These are phyloP conservation scores for Acropora yongei DNA, from an alignment of 64 coral and sea anemone genomes.

Conservation along the genomic window DNA sequence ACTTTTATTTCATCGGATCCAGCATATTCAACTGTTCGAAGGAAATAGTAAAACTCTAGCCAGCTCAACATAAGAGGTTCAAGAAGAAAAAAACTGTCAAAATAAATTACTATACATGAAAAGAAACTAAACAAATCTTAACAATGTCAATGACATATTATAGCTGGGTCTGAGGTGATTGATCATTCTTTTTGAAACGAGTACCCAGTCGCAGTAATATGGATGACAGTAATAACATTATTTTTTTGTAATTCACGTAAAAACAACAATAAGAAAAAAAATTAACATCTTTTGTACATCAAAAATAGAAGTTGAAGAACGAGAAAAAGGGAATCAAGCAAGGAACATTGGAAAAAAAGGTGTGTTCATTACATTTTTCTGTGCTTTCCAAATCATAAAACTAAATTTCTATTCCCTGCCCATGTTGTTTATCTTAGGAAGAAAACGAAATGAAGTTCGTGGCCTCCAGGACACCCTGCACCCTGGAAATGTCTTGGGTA, in stretches of 20 bases:
- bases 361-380: not conserved
- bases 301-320: constrained; percentile 15
- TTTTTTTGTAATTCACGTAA: constrained; percentile 2
- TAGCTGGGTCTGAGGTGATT: no score
- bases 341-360: constrained; percentile 5
- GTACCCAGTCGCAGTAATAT: not conserved
- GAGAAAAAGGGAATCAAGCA: not conserved
- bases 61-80: not conserved
- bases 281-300: not conserved
- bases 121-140: not conserved
- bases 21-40: not conserved
- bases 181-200: no score
- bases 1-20: not conserved
- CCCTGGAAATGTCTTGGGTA: no score
- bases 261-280: constrained; percentile 7
- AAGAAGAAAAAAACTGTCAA: constrained; percentile 2
- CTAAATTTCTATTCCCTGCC: constrained; percentile 10
- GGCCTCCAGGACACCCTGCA: no score
- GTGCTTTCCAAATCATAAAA: constrained; percentile 13
- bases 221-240: not conserved
- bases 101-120: not conserved
- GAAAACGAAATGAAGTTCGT: no score
- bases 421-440: not conserved
- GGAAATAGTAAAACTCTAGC: not conserved
- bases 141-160: not conserved